Evolutionary conservation across 2,113 vertebrate genomes (phyloP).

Genomic region (Hyperoodon ampullatus): DNA sequence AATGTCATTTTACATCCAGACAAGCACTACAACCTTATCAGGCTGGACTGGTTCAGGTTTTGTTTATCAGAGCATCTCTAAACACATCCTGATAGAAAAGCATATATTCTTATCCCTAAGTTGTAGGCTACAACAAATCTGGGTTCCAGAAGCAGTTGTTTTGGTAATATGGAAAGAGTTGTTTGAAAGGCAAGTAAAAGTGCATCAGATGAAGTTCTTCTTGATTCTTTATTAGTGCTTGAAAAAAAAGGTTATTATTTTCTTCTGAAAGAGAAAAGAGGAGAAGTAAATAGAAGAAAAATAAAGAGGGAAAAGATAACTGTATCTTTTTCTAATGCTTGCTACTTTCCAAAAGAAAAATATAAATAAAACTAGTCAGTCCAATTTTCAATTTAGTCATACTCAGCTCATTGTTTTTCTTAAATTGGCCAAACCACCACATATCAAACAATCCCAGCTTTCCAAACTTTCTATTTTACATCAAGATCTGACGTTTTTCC

Average conservation of each 20-base stretch:
- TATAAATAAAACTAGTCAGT: not conserved
- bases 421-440: not conserved
- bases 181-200: not conserved
- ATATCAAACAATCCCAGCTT: accelerated
- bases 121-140: not conserved
- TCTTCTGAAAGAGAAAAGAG: not conserved
- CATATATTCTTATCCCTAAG: not conserved
- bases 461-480: not conserved
- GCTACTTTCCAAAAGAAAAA: not conserved
- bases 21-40: not conserved
- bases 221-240: not conserved
- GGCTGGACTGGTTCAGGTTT: not conserved
- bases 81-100: not conserved
- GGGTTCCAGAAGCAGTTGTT: not conserved
- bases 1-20: slow-evolving; percentile 11
- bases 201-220: not conserved
- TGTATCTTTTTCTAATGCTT: not conserved
- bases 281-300: not conserved
- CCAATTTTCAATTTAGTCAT: not conserved
- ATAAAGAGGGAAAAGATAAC: not conserved
- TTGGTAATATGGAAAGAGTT: not conserved
- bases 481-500: not conserved
- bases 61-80: not conserved
- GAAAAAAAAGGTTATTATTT: not conserved
- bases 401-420: not conserved